A percentile compares a stretch with the other conserved stretches of the same genome.
phyloP scores from a whole-genome alignment of 2,113 vertebrate genomes.

The Labeo rohita region DNA sequence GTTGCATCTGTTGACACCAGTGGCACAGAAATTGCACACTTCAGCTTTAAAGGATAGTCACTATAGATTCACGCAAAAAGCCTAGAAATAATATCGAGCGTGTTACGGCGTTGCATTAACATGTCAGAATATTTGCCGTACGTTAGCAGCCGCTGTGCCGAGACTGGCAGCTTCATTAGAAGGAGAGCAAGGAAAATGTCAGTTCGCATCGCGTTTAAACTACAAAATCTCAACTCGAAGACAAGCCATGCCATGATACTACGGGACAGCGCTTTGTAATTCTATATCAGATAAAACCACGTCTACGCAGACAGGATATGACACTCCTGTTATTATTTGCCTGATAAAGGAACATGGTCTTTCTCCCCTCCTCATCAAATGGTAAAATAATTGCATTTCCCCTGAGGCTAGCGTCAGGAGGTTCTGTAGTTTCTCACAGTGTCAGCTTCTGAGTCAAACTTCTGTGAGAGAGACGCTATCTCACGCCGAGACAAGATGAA shows the following conservation, averaged over 20 bases:
- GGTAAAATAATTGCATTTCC: conserved; percentile 67
- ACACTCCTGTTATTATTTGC: conserved; percentile 69
- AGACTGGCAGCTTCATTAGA: conserved; percentile 62
- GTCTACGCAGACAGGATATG: conserved; percentile 64
- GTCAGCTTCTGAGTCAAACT: conserved; percentile 53
- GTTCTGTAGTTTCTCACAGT: conserved; percentile 60
- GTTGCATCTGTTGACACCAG: background rate
- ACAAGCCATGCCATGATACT: conserved; percentile 57
- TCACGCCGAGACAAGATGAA: conserved; percentile 52
- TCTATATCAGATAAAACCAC: conserved; percentile 62
- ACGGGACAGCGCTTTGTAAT: conserved; percentile 64
- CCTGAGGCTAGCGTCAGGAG: conserved; percentile 51
- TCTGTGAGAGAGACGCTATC: conserved; percentile 49
- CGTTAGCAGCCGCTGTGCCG: conserved; percentile 30
- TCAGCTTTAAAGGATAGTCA: background rate
- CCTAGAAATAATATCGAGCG: conserved; percentile 15
- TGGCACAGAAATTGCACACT: background rate
- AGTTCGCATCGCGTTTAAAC: conserved; percentile 54
- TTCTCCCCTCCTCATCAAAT: conserved; percentile 60
- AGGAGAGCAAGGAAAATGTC: conserved; percentile 49
- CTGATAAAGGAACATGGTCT: conserved; percentile 59
- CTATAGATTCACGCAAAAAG: conserved; percentile 7
- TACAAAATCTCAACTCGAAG: conserved; percentile 55
- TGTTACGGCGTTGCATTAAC: conserved; percentile 22
- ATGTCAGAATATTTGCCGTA: conserved; percentile 41